These are phyloP conservation scores for Rhinoderma darwinii DNA, from an alignment of 2,113 vertebrate genomes.

Conservation along the genomic window DNA sequence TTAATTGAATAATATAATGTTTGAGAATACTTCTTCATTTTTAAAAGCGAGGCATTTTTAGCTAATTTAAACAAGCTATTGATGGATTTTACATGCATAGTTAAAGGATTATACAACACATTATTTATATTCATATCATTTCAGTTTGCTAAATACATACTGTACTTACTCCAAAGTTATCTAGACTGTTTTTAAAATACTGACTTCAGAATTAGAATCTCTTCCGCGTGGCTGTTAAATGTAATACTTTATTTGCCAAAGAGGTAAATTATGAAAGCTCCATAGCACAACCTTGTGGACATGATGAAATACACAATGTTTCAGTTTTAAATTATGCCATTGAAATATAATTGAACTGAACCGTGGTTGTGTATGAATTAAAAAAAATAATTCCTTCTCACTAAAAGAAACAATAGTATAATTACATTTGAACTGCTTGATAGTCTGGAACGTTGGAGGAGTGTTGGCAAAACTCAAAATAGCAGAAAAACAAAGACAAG, in stretches of 20 bases:
- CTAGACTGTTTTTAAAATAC: not conserved
- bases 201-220: not conserved
- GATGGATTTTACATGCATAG: not conserved
- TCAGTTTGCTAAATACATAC: not conserved
- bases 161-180: not conserved
- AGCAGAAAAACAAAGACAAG: too few species aligned
- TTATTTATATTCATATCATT: not conserved
- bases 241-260: not conserved
- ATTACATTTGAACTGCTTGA: too few species aligned
- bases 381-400: not conserved
- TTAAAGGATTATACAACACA: not conserved
- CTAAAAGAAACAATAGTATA: not conserved
- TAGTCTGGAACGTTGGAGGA: too few species aligned
- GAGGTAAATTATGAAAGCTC: conserved; percentile 25
- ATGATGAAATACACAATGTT: not conserved
- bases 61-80: not conserved
- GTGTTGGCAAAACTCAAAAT: too few species aligned
- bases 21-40: not conserved
- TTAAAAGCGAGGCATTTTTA: not conserved
- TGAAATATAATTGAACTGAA: not conserved
- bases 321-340: not conserved
- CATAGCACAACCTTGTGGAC: conserved; percentile 56
- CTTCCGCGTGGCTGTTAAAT: not conserved
- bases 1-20: not conserved
- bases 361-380: not conserved